Conservation (phyloP, 1,140 invertebrate species). For the Nilaparvata lugens region DNA sequence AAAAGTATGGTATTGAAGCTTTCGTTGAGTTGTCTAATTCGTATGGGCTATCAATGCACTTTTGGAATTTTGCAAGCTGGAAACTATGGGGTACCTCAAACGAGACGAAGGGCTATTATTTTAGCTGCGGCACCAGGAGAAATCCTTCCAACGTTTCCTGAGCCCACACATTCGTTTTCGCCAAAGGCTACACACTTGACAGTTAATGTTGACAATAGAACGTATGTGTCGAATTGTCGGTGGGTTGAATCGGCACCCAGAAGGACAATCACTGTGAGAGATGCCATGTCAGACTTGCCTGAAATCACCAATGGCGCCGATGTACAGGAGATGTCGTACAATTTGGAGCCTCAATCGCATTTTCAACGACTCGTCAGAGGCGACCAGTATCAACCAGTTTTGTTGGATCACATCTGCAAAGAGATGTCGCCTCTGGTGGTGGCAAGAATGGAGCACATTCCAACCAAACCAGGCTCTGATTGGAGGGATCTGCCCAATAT, state of each 20-base stretch:
- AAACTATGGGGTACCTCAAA: constrained; percentile 78
- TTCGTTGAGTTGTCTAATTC: constrained; percentile 61
- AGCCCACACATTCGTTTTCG: constrained; percentile 71
- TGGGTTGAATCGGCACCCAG: constrained; percentile 55
- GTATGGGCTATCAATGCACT: constrained; percentile 83
- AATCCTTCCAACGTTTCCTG: constrained; percentile 67
- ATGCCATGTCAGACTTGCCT: constrained; percentile 77
- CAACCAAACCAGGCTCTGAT: constrained; percentile 64
- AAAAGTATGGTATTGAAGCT: constrained; percentile 73
- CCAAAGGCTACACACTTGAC: constrained; percentile 57
- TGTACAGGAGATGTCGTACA: constrained; percentile 60
- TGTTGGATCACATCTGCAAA: constrained; percentile 77
- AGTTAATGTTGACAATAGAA: constrained; percentile 66
- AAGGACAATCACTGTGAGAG: constrained; percentile 63
- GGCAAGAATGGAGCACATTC: constrained; percentile 68
- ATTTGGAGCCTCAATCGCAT: constrained; percentile 58
- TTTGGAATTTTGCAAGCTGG: constrained; percentile 82
- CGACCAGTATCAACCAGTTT: constrained; percentile 43
- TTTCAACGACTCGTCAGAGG: constrained; percentile 61
- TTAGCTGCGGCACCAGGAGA: constrained; percentile 75
- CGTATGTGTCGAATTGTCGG: constrained; percentile 39
- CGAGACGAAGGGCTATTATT: constrained; percentile 65
- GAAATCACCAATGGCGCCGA: constrained; percentile 63
- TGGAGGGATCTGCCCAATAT: constrained; percentile 84
- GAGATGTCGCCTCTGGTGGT: constrained; percentile 72